Percentiles rank a stretch among this genome's conserved stretches.
Evolutionary conservation across 1,140 invertebrate genomes (phyloP).

Genomic region (Drosophila repletoides): DNA sequence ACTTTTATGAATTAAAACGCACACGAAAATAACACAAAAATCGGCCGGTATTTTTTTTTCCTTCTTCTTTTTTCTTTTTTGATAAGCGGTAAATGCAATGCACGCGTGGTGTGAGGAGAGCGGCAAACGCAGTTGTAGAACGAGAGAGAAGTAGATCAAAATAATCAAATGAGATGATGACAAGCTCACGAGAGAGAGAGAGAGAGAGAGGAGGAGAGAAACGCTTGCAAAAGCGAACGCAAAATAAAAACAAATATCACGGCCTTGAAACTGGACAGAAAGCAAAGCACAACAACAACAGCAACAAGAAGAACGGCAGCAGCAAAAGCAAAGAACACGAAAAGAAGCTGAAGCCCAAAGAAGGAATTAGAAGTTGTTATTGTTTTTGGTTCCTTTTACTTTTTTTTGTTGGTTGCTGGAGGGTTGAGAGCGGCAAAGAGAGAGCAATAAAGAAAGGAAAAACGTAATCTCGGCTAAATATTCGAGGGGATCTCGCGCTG

Average conservation of each 20-base stretch:
- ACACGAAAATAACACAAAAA: conserved; percentile 45
- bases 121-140: too few species aligned
- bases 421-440: conserved; percentile 7
- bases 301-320: conserved; percentile 1
- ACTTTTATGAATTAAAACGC: conserved; percentile 37
- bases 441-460: neutral
- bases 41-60: conserved; percentile 28
- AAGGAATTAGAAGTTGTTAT: conserved; percentile 40
- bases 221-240: conserved; percentile 20
- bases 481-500: conserved; percentile 4
- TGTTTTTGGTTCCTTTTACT: neutral
- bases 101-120: neutral
- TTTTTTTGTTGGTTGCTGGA: neutral
- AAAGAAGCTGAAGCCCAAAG: conserved; percentile 32
- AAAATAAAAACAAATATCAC: conserved; percentile 56
- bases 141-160: conserved; percentile 12
- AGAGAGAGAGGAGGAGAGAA: neutral
- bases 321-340: conserved; percentile 3
- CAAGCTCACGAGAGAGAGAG: conserved; percentile 1
- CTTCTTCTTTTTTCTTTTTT: neutral
- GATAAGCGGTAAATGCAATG: conserved; percentile 38
- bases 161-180: neutral
- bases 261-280: conserved; percentile 59
- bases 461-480: conserved; percentile 20
- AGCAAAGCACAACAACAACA: conserved; percentile 10